Conservation (phyloP, 2,797 vertebrate species). For the Brachyrhaphis roseni region DNA sequence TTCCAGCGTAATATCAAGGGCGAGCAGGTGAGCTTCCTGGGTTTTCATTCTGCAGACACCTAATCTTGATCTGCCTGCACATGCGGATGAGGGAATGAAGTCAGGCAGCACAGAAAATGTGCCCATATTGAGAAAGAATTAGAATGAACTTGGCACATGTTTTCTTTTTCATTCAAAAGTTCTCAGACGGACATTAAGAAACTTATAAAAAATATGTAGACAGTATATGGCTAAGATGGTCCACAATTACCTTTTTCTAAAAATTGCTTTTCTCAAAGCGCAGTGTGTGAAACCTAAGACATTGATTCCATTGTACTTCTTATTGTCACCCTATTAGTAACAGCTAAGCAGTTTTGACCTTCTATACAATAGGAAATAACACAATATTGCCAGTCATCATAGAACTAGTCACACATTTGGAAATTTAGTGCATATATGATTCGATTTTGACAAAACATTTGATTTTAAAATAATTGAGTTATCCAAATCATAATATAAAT, state of each 20-base stretch:
- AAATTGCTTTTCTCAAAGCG: neutral
- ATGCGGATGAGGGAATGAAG: conserved; percentile 71
- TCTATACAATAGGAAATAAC: conserved; percentile 27
- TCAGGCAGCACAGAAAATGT: conserved; percentile 65
- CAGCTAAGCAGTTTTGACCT: conserved; percentile 5
- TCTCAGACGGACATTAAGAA: conserved; percentile 45
- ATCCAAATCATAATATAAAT: conserved; percentile 34
- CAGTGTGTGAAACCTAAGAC: neutral
- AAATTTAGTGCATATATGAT: conserved; percentile 45
- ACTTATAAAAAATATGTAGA: conserved; percentile 49
- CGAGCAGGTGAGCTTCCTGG: conserved; percentile 77
- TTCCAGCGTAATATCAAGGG: conserved; percentile 80
- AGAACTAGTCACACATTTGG: conserved; percentile 50
- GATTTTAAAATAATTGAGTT: conserved; percentile 9
- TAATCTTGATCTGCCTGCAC: conserved; percentile 78
- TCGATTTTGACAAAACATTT: conserved; percentile 50
- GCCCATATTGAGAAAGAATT: conserved; percentile 59
- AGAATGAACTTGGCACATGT: conserved; percentile 55
- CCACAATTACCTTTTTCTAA: neutral
- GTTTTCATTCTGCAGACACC: conserved; percentile 77
- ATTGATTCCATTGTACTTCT: neutral
- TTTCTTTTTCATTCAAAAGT: conserved; percentile 34
- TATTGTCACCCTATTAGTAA: neutral
- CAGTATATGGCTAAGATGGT: conserved; percentile 2
- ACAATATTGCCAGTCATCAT: conserved; percentile 21